Conservation (phyloP, 92 coral and sea anemone genomes). For the Palythoa grandiflora region DNA sequence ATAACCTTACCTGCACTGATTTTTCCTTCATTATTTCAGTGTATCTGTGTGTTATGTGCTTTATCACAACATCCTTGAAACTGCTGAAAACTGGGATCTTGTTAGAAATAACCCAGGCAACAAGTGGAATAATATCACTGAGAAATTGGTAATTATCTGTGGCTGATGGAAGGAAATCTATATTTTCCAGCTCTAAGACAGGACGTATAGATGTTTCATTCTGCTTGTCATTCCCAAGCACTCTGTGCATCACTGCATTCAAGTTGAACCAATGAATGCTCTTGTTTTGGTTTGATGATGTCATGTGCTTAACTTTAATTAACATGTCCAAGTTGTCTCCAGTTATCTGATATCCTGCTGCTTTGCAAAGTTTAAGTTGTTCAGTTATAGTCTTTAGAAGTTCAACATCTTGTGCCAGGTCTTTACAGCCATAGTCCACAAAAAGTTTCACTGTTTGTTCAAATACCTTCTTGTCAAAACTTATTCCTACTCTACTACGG, state of each 20-base stretch:
- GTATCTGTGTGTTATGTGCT: conserved; percentile 68
- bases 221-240: conserved; percentile 23
- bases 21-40: conserved; percentile 56
- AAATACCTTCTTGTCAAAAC: conserved; percentile 39
- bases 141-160: conserved; percentile 54
- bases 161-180: conserved; percentile 60
- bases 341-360: conserved; percentile 56
- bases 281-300: conserved; percentile 6
- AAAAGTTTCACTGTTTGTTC: conserved; percentile 25
- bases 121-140: conserved; percentile 57
- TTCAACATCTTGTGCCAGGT: conserved; percentile 12
- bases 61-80: conserved; percentile 42
- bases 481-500: neutral
- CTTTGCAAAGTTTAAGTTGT: neutral
- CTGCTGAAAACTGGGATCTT: conserved; percentile 51
- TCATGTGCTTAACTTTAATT: conserved; percentile 62
- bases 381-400: neutral
- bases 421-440: conserved; percentile 37
- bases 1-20: conserved; percentile 59
- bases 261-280: neutral
- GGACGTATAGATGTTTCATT: conserved; percentile 21
- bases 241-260: conserved; percentile 11
- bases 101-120: conserved; percentile 27
- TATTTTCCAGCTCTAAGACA: conserved; percentile 57
- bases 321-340: conserved; percentile 65